These are phyloP conservation scores for Neelides folsomi DNA, from an alignment of 2,888 invertebrate species.

Conservation along the genomic window DNA sequence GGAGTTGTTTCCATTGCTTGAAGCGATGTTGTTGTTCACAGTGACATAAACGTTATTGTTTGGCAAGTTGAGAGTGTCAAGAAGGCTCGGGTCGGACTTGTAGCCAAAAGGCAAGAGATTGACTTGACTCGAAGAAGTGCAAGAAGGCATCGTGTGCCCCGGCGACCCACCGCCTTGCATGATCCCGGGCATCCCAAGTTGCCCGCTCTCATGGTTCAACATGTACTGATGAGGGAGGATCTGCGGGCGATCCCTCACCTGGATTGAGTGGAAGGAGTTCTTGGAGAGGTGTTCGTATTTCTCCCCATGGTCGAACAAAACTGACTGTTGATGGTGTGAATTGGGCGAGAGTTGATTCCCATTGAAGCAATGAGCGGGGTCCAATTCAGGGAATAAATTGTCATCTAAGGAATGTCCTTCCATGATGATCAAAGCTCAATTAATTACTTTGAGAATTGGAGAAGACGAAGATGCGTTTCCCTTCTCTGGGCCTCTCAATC, in stretches of 20 bases:
- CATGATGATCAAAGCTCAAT: conserved; percentile 29
- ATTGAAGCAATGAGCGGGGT: conserved; percentile 33
- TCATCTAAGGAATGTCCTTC: conserved; percentile 34
- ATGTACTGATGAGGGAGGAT: not conserved
- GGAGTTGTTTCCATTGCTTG: conserved; percentile 5
- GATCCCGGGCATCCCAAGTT: not conserved
- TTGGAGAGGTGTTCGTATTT: conserved; percentile 10
- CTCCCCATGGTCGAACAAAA: conserved; percentile 1
- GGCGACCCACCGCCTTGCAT: conserved; percentile 4
- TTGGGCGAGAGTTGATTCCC: conserved; percentile 18
- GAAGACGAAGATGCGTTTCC: conserved; percentile 10
- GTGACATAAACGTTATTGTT: conserved; percentile 10
- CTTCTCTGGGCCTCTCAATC: conserved; percentile 22
- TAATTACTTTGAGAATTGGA: conserved; percentile 19
- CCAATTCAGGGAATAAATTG: conserved; percentile 33
- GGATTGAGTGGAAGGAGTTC: conserved; percentile 29
- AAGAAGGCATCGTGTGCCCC: conserved; percentile 19
- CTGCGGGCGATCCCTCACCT: conserved; percentile 15
- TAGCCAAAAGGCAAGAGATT: conserved; percentile 28
- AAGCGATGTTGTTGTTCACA: conserved; percentile 2
- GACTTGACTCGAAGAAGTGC: conserved; percentile 24
- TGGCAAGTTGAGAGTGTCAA: conserved; percentile 12
- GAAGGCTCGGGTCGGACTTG: conserved; percentile 19
- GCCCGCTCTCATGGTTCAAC: no score
- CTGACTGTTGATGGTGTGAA: conserved; percentile 5